Conservation (phyloP, 2,888 invertebrate genomes). For the Drosophila mercatorum region DNA sequence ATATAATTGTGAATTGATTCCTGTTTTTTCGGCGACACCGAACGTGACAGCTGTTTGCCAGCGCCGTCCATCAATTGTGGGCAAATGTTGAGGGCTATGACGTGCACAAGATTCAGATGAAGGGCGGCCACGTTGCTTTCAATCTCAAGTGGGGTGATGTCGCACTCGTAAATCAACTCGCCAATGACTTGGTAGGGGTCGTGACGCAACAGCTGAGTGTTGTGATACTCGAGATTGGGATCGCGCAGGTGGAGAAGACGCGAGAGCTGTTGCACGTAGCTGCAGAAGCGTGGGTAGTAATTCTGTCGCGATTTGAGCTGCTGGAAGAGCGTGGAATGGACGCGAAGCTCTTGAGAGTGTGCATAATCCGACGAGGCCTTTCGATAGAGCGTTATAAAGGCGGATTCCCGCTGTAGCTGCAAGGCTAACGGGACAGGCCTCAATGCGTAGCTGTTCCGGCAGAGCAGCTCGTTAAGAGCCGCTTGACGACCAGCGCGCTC, state of each 20-base stretch:
- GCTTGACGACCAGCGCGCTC: slow-evolving; percentile 58
- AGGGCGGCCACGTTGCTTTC: slow-evolving; percentile 89
- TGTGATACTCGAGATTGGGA: slow-evolving; percentile 72
- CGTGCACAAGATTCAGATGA: slow-evolving; percentile 90
- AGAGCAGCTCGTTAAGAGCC: slow-evolving; percentile 73
- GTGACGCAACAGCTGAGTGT: slow-evolving; percentile 76
- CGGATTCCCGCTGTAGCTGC: slow-evolving; percentile 76
- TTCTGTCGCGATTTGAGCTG: slow-evolving; percentile 81
- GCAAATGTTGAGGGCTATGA: slow-evolving; percentile 90
- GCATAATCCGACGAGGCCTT: slow-evolving; percentile 67
- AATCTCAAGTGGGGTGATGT: slow-evolving; percentile 88
- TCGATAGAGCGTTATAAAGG: slow-evolving; percentile 70
- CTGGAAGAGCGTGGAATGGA: slow-evolving; percentile 76
- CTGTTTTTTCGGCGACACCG: slow-evolving; percentile 70
- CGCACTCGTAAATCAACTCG: slow-evolving; percentile 88
- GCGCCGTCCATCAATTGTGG: slow-evolving; percentile 84
- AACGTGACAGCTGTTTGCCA: slow-evolving; percentile 13
- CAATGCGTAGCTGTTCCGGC: slow-evolving; percentile 73
- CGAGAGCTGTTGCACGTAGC: slow-evolving; percentile 80
- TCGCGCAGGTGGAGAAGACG: slow-evolving; percentile 83
- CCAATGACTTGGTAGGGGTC: slow-evolving; percentile 88
- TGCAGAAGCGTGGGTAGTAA: slow-evolving; percentile 81
- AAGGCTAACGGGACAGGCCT: slow-evolving; percentile 67
- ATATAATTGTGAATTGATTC: slow-evolving; percentile 82
- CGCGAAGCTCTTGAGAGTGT: slow-evolving; percentile 77